Evolutionary conservation across 2,113 vertebrate species (phyloP).

Genomic region (Phaetusa simplex): DNA sequence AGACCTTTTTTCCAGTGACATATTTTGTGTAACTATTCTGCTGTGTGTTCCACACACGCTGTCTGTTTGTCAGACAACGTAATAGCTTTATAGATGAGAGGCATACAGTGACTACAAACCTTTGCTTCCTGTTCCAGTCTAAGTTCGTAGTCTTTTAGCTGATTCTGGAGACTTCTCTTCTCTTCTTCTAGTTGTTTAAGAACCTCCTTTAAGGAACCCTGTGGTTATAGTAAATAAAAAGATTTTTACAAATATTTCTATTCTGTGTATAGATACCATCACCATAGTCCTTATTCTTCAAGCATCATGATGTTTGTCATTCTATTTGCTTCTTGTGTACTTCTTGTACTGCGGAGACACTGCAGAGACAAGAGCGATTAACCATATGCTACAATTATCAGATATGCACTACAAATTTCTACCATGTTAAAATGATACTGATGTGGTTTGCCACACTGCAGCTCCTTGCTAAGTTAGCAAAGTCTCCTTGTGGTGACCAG

Average conservation of each 20-base stretch:
- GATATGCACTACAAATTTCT: background rate
- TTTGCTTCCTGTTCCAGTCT: conserved; percentile 84
- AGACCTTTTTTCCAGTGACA: background rate
- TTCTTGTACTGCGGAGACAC: background rate
- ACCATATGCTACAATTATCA: background rate
- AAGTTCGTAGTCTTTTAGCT: conserved; percentile 81
- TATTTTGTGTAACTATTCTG: background rate
- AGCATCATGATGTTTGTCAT: background rate
- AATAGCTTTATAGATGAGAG: background rate
- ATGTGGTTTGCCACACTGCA: background rate
- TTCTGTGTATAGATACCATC: background rate
- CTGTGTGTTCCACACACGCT: background rate
- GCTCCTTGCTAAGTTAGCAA: background rate
- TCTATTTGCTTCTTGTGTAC: background rate
- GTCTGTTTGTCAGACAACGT: background rate
- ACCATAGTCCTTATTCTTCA: background rate
- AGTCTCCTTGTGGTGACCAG: background rate
- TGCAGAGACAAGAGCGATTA: background rate
- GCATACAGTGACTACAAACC: conserved; percentile 66
- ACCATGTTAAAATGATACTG: background rate
- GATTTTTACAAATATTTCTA: background rate
- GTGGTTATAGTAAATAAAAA: conserved; percentile 30
- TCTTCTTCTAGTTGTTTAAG: conserved; percentile 81
- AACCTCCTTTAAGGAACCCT: conserved; percentile 79
- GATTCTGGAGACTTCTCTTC: conserved; percentile 78